Evolutionary conservation across 2,797 vertebrate species (phyloP).

Genomic region (Capromys pilorides): DNA sequence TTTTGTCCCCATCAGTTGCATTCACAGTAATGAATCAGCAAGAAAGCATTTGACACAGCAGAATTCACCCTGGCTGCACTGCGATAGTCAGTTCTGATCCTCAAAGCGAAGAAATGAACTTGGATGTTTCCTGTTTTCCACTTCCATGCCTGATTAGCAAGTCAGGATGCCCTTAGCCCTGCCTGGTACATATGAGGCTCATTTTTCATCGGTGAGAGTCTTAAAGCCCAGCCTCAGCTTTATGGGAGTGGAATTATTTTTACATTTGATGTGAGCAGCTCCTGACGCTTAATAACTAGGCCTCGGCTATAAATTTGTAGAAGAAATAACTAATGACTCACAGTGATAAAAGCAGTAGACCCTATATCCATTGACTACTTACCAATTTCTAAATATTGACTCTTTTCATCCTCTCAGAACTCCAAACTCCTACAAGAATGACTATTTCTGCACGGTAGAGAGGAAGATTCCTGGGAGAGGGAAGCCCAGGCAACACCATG

Average conservation of each 20-base stretch:
- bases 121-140: neutral
- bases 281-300: neutral
- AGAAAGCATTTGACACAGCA: slow-evolving; percentile 66
- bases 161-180: neutral
- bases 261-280: neutral
- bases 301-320: neutral
- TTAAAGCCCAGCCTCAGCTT: neutral
- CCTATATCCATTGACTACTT: slow-evolving; percentile 6
- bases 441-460: neutral
- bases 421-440: neutral
- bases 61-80: slow-evolving; percentile 8
- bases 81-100: neutral
- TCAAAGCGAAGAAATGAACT: neutral
- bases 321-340: slow-evolving; percentile 23
- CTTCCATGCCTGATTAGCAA: neutral
- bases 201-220: neutral
- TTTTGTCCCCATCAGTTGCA: neutral
- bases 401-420: neutral
- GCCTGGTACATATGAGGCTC: neutral
- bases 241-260: neutral
- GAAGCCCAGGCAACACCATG: neutral
- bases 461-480: neutral
- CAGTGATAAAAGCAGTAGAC: neutral
- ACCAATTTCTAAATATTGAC: neutral
- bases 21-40: slow-evolving; percentile 70